phyloP scores from a whole-genome alignment of 2,888 invertebrate genomes.

The Plemyria rubiginata region DNA sequence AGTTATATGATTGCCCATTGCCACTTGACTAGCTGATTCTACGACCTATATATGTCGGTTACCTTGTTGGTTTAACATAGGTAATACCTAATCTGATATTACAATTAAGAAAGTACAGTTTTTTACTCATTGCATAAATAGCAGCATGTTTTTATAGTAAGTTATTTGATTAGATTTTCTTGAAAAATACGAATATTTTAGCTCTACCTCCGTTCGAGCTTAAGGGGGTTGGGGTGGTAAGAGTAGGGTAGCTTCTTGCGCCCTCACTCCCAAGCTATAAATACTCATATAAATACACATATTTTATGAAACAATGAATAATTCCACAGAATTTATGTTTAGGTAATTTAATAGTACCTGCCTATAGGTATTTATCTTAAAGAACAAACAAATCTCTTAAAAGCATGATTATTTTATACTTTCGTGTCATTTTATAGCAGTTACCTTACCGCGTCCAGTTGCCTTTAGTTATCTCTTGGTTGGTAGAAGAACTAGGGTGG shows the following conservation, averaged over 20 bases:
- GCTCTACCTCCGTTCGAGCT: conserved; percentile 27
- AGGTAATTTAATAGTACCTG: conserved; percentile 11
- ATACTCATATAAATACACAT: conserved; percentile 30
- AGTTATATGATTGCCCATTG: too few species aligned
- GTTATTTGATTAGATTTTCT: conserved; percentile 34
- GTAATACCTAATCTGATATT: background rate
- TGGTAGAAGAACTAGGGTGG: too few species aligned
- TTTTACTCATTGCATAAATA: conserved; percentile 24
- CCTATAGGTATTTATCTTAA: background rate
- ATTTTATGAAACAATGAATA: conserved; percentile 29
- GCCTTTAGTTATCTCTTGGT: too few species aligned
- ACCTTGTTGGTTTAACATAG: too few species aligned
- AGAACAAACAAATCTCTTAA: background rate
- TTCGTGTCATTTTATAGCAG: too few species aligned
- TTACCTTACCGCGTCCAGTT: too few species aligned
- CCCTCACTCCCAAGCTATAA: conserved; percentile 34
- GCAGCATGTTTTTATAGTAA: conserved; percentile 26
- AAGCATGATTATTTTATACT: background rate
- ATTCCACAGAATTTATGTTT: conserved; percentile 22
- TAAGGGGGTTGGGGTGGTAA: conserved; percentile 22
- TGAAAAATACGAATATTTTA: conserved; percentile 35
- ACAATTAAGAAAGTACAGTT: conserved; percentile 2
- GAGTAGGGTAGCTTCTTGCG: conserved; percentile 27
- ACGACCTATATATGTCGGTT: too few species aligned
- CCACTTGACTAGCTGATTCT: too few species aligned